Evolutionary conservation across 1,140 invertebrate genomes (phyloP).

Genomic region (Hycleus cichorii): DNA sequence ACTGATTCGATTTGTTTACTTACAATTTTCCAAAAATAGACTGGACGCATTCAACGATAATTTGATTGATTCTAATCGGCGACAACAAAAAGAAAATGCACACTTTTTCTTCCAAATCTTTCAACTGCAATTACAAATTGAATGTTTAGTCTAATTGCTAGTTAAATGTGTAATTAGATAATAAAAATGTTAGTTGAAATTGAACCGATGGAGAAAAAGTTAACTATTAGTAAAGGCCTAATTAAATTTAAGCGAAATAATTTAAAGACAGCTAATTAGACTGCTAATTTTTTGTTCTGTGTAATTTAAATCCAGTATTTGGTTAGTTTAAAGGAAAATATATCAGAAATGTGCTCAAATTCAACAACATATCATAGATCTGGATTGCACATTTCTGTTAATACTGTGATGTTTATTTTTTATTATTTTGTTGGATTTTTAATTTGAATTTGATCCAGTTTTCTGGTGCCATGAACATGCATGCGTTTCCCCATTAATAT

Average conservation of each 20-base stretch:
- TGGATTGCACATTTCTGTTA: conserved; percentile 18
- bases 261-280: conserved; percentile 19
- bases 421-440: background rate
- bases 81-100: no score
- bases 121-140: conserved; percentile 7
- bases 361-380: conserved; percentile 5
- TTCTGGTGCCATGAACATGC: background rate
- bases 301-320: conserved; percentile 3
- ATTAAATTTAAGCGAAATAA: conserved; percentile 27
- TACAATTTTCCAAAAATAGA: no score
- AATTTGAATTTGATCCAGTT: conserved; percentile 3
- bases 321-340: conserved; percentile 3
- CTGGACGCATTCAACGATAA: no score
- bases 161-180: conserved; percentile 11
- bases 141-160: conserved; percentile 2
- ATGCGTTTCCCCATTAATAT: conserved; percentile 3
- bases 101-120: background rate
- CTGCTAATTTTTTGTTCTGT: conserved; percentile 12
- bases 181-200: background rate
- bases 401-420: conserved; percentile 19
- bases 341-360: conserved; percentile 1
- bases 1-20: no score
- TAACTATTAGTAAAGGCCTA: conserved; percentile 31
- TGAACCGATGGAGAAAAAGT: conserved; percentile 5
- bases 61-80: no score